These are phyloP conservation scores for Neolamprologus hecqui DNA, from an alignment of 2,113 vertebrate genomes.

Conservation along the genomic window DNA sequence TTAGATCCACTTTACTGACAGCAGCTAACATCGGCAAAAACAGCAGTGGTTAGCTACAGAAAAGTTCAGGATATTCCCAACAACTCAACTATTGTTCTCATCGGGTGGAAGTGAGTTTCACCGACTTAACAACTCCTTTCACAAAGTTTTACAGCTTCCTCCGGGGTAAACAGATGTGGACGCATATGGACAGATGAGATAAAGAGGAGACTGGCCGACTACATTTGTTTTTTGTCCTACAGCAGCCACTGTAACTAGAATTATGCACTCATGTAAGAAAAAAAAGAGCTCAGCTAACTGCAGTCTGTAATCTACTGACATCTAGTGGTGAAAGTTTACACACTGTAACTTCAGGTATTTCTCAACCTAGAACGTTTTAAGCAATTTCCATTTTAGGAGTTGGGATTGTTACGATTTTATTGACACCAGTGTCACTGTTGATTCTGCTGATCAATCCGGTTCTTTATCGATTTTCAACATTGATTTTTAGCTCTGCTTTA, in stretches of 20 bases:
- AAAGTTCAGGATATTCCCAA: neutral
- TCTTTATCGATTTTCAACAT: fast-evolving
- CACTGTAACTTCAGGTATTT: neutral
- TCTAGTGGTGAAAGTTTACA: neutral
- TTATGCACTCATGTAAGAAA: neutral
- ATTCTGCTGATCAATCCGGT: neutral
- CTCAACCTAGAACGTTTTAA: neutral
- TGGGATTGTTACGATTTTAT: neutral
- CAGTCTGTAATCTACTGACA: neutral
- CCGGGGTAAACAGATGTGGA: neutral
- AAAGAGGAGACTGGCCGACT: neutral
- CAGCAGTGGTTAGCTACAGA: neutral
- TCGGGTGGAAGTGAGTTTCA: neutral
- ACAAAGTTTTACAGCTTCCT: neutral
- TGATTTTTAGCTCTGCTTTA: neutral
- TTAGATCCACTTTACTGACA: neutral
- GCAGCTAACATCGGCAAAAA: neutral
- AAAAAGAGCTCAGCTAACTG: neutral
- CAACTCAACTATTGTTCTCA: neutral
- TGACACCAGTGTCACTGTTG: neutral
- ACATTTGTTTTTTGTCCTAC: neutral
- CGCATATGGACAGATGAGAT: neutral
- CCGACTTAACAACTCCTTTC: neutral
- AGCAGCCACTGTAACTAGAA: neutral
- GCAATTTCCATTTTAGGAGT: neutral